Percentiles rank a stretch among this genome's conserved stretches.
Conservation (phyloP, 2,888 invertebrate genomes). For the Dryadula phaetusa region DNA sequence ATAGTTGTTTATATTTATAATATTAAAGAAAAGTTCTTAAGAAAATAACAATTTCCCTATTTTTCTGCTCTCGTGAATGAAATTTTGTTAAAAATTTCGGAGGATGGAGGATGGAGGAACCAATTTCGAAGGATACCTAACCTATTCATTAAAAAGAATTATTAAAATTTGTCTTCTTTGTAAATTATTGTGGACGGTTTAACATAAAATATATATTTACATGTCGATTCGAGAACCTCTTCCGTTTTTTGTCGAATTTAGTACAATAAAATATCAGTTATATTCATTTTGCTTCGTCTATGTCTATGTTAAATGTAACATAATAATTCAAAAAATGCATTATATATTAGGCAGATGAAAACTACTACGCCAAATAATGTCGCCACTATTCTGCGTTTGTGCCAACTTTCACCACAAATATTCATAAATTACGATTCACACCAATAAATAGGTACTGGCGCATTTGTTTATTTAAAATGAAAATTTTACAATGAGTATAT, state of each 20-base stretch:
- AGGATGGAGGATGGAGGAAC: no score
- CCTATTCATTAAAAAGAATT: no score
- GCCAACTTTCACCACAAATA: constrained; percentile 42
- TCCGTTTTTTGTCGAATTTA: neutral
- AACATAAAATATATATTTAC: no score
- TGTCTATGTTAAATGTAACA: constrained; percentile 28
- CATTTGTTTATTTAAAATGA: constrained; percentile 24
- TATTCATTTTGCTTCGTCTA: neutral
- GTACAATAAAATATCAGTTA: neutral
- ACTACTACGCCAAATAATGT: constrained; percentile 26
- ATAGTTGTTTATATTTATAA: no score
- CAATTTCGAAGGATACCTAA: no score
- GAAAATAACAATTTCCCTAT: no score
- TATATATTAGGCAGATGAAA: constrained; percentile 30
- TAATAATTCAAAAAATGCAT: constrained; percentile 28
- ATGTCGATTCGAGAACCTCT: no score
- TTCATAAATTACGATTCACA: constrained; percentile 36
- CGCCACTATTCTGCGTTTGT: constrained; percentile 31
- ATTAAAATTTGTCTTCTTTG: no score
- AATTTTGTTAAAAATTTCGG: no score
- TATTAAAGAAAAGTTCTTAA: no score
- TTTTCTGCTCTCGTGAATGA: no score
- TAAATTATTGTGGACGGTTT: no score
- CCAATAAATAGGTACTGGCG: constrained; percentile 26
- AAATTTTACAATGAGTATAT: constrained; percentile 1